Conservation (phyloP, 2,888 invertebrate genomes). For the Cataglyphis rosenhaueri region DNA sequence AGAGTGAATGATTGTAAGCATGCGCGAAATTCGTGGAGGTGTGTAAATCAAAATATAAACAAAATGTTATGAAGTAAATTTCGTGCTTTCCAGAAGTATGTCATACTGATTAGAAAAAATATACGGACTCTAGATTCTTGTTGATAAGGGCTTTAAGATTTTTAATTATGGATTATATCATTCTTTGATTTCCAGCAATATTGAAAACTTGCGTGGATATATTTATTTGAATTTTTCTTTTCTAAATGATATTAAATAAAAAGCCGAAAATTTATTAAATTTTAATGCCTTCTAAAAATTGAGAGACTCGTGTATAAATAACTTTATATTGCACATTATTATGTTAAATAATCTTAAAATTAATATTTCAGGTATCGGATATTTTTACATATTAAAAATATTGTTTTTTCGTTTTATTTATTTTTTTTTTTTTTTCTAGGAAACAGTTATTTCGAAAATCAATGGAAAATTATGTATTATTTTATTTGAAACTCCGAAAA, state of each 20-base stretch:
- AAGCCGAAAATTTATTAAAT: background rate
- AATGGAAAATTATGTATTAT: background rate
- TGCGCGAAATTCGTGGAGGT: background rate
- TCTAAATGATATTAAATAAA: background rate
- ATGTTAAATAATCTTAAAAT: background rate
- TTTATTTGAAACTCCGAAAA: background rate
- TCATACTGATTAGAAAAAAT: background rate
- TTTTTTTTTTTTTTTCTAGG: background rate
- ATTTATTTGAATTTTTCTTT: background rate
- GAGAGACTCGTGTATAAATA: background rate
- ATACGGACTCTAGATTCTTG: background rate
- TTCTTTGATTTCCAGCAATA: background rate
- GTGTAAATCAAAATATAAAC: slow-evolving; percentile 33
- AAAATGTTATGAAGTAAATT: slow-evolving; percentile 15
- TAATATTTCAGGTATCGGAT: background rate
- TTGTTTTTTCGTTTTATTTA: background rate
- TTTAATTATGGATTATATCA: background rate
- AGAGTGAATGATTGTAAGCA: background rate
- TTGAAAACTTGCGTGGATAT: background rate
- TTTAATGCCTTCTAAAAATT: background rate
- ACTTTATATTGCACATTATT: background rate
- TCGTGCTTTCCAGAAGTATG: background rate
- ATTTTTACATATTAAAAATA: slow-evolving; percentile 4
- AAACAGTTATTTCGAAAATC: background rate
- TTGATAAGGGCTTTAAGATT: background rate